phyloP scores from a whole-genome alignment of 2,113 vertebrate species.

The Psammodynastes pulverulentus region DNA sequence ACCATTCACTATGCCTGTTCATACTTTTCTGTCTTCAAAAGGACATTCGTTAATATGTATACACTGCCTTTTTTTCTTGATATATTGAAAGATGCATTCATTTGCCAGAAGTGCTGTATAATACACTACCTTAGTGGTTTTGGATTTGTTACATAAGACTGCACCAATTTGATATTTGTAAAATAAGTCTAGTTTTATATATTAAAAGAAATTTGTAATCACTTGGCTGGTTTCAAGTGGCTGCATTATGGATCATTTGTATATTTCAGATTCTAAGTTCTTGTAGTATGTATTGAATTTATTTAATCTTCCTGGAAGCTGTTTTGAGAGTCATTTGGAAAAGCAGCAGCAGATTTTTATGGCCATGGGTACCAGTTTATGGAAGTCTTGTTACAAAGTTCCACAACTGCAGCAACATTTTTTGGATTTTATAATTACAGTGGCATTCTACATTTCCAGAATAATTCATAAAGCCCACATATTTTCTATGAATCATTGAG shows the following conservation, averaged over 20 bases:
- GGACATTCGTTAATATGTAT: not conserved
- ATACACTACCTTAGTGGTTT: not conserved
- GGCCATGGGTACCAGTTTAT: not conserved
- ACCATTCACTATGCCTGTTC: not conserved
- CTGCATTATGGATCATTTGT: not conserved
- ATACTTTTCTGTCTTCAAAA: not conserved
- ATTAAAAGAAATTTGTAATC: not conserved
- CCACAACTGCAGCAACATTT: not conserved
- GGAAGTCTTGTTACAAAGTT: conserved; percentile 19
- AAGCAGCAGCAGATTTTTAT: not conserved
- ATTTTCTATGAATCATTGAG: conserved; percentile 31
- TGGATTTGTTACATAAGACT: not conserved
- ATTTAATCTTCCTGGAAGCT: not conserved
- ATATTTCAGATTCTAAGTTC: not conserved
- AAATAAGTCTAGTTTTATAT: not conserved
- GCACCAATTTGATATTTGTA: not conserved
- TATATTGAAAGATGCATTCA: not conserved
- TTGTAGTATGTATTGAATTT: not conserved
- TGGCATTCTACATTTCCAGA: conserved; percentile 11
- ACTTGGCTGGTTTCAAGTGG: not conserved
- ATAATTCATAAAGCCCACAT: conserved; percentile 1
- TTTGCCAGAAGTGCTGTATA: not conserved
- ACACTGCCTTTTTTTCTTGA: not conserved
- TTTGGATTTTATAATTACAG: conserved; percentile 3
- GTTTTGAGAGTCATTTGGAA: not conserved